Base-by-base conservation (phyloP, 2,888 invertebrate genomes). In the Dendrolimus houi region DNA sequence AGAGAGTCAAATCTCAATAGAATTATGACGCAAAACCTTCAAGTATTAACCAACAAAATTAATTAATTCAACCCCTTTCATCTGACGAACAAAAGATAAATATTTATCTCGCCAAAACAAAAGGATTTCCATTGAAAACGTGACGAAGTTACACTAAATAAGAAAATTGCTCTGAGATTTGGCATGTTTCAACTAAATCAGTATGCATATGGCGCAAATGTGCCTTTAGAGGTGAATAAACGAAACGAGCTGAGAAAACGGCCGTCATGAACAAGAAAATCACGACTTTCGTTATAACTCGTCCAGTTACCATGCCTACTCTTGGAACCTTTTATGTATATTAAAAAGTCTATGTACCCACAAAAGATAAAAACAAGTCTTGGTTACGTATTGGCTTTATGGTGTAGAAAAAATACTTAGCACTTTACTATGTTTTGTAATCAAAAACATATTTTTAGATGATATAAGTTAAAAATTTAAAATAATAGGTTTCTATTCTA, bases 171-270 rank as follows among this genome's bases (percentile, higher is more conserved):
- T 61, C 61, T 55, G 66, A 74, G 72, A 74, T 73, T 74, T 69
- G 70, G 60, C 65, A 63, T 70, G 47, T 47, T 47, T 47, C 47
- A 47, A 12, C 47, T 47, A 47, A 47, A 72, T 72, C 72, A 74
- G 75, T 77, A 77, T 74, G 67, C 68, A 70, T 68, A 64, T 64
- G 62, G 66, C 68, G 69, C 64, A 62, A 63, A 66, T 61, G 64
- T 64, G 66, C 64, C 63, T 66, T 64, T 47, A 47, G 68, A 75
- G 73, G 71, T 68, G 67, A 70, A 71, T 67, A 70, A 69, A 73
- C 65, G 67, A 64, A 63, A 62, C 65, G 69, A 72, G 67, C 66
- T 64, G 70, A 67, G 74, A 74, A 75, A 74, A 70, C 68, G 71
- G 65, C 69, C 64, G 69, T 68, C 66, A 67, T 69, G 71, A 68